Conservation (phyloP, 1,140 invertebrate genomes). For the Neoseiulus cucumeris region DNA sequence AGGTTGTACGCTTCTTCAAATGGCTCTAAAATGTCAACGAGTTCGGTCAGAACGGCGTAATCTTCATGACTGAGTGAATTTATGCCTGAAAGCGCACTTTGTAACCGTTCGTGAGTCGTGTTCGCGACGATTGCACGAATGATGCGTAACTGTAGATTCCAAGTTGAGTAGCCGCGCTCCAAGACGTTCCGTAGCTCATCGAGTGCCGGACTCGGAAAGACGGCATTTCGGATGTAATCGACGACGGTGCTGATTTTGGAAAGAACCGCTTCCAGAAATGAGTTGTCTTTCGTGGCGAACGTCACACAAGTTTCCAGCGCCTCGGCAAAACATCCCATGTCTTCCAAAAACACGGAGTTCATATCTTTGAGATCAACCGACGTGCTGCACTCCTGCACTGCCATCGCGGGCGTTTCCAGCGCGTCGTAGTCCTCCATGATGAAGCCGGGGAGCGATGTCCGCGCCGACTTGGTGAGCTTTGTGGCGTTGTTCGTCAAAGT, state of each 20-base stretch:
- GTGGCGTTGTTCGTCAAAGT: neutral
- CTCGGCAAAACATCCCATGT: neutral
- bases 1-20: constrained; percentile 8
- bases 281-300: neutral
- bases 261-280: constrained; percentile 1
- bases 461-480: neutral
- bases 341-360: neutral
- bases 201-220: neutral
- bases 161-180: constrained; percentile 5
- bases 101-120: neutral
- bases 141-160: neutral
- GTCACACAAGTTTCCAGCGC: neutral
- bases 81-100: neutral
- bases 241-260: neutral
- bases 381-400: neutral
- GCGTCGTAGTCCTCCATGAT: neutral
- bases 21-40: neutral
- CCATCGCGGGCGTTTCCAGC: neutral
- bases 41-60: constrained; percentile 8
- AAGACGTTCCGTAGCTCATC: neutral
- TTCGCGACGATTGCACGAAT: neutral
- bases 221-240: neutral
- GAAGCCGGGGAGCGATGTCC: neutral
- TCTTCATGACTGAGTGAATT: neutral
- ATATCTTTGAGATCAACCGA: constrained; percentile 2